Base-by-base conservation (phyloP, 1,140 invertebrate genomes). In the Solenopsis fugax region DNA sequence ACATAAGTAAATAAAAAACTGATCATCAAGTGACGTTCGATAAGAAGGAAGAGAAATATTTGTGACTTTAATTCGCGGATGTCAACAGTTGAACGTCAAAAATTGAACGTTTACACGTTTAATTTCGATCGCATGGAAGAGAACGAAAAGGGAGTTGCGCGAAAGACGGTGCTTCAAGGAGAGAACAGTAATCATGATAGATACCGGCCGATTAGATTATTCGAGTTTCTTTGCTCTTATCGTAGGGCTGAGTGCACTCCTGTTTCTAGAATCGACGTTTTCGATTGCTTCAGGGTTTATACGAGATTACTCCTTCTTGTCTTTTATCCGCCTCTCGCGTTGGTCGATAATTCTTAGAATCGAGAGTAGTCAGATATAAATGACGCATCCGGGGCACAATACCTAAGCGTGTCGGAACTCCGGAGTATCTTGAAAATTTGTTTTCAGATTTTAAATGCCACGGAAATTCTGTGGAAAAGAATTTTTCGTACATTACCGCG, bases 191-290 rank as follows among this genome's bases (percentile, higher is more conserved):
- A 86, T 86, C 85, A 52, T 82, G 65, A 82, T 60, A 82, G 85
- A 86, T 86, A 86, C 54, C 48, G 62, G 76, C 58, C 76, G 85
- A 86, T 86, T 86, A 86, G 85, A 86, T 86, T 86, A 82, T 69
- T 82, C 64, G 52, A 86, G 67, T 81, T 86, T 81, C 85, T 81
- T 86, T 69, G 77, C 76, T 86, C 56, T 86, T 86, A 86, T 82
- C 85, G 65, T 62, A 69, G 58, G 64, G 29, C 65, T 50, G 75
- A 86, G 64, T 86, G 62, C 75, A 78, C 75, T 78, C 62, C 60
- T 75, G 75, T 78, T 65, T 37, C 37, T 81, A 86, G 62, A 86
- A 86, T 81, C 58, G 76, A 81, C 64, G 16, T 86, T 86, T 80
- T 86, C 62, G 76, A 86, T 86, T 86, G 54, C 76, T 50, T 81